phyloP scores from a whole-genome alignment of 2,113 vertebrate species.

The Atractosteus spatula region DNA sequence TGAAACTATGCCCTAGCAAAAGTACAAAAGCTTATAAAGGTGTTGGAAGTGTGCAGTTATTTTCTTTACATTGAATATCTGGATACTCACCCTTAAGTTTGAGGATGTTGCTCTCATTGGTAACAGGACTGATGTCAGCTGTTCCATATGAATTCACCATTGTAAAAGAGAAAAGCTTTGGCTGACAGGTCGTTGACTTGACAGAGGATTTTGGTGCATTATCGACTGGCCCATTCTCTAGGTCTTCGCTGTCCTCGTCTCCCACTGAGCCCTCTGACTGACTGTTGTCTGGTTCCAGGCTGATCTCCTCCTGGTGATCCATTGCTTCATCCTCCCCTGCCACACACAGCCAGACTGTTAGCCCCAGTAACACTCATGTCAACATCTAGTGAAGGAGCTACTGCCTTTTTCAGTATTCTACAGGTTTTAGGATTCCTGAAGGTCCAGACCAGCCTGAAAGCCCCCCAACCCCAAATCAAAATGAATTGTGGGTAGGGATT shows the following conservation, averaged over 20 bases:
- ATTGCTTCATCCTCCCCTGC: constrained; percentile 87
- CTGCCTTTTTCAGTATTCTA: too few relatives aligned
- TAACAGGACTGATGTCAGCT: constrained; percentile 85
- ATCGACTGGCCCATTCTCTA: constrained; percentile 58
- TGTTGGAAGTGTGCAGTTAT: too few relatives aligned
- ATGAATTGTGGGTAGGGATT: too few relatives aligned
- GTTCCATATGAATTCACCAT: constrained; percentile 92
- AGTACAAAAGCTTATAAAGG: too few relatives aligned
- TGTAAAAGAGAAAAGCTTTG: constrained; percentile 84
- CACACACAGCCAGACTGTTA: constrained; percentile 16
- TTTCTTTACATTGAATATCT: background rate
- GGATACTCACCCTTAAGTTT: constrained; percentile 80
- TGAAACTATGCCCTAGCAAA: too few relatives aligned
- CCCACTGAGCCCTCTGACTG: constrained; percentile 72
- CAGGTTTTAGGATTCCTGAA: too few relatives aligned
- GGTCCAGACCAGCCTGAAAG: background rate
- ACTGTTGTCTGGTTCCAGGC: constrained; percentile 68
- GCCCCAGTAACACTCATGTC: too few relatives aligned
- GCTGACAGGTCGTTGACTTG: constrained; percentile 41
- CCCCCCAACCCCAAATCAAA: background rate
- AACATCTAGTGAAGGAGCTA: too few relatives aligned
- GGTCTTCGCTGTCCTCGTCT: constrained; percentile 54
- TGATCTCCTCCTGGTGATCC: constrained; percentile 84
- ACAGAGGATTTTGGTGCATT: constrained; percentile 33
- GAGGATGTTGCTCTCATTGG: constrained; percentile 82